Conservation (phyloP, 2,113 vertebrate genomes). For the zebrafish (Danio rerio) region GRCz12tu NC_133180.1:62316501-62317000, state of each 20-base stretch:
- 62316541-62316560: too few relatives aligned
- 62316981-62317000: background rate
- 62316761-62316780: background rate
- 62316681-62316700: background rate
- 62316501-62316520: too few relatives aligned
- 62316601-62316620: too few relatives aligned
- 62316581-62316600: too few relatives aligned
- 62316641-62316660: background rate
- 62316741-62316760: background rate
- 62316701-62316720: background rate
- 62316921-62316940: conserved; percentile 7
- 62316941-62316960: conserved; percentile 18
- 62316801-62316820: background rate
- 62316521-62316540: too few relatives aligned
- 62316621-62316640: background rate
- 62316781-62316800: background rate
- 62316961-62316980: conserved; percentile 31
- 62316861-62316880: background rate
- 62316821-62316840: background rate
- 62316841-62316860: background rate
- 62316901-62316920: conserved; percentile 8
- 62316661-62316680: conserved; percentile 6
- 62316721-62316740: background rate
- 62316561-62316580: too few relatives aligned
- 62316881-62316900: background rate